Base-by-base conservation (phyloP, 2,888 invertebrate genomes). In the Caenorhabditis macrosperma region DNA sequence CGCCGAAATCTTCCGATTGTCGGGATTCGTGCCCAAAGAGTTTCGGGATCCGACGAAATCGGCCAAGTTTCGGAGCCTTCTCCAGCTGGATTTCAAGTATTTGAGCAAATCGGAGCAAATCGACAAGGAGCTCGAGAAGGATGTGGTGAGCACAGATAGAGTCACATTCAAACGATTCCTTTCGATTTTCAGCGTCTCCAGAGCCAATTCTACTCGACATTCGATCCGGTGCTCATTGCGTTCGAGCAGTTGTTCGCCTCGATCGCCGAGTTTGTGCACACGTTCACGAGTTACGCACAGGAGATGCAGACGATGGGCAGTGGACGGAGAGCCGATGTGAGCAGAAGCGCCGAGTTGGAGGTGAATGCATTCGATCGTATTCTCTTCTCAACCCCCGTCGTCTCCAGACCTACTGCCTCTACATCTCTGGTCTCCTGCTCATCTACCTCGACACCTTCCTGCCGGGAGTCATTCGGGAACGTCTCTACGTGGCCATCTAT, bases 81-180 rank as follows among this genome's bases (percentile, higher is more conserved):
- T 78, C 2, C 76, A 77, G 68, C 92, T 94, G 90, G 97, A 98
- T 92, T 97, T 98, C 91, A 94, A 94, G 87, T 98, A 97, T 91
- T 96, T 98, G 89, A 95, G 95, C 92, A 93, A 94, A 81, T 94
- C 95, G n/a, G 96, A 96, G 90, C 93, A 92, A 7, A 95, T 95
- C 88, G 97, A 98, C 90, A 94, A 94, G 86, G 95, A 95, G 24
- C 24, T 82, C 9, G 52, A 71, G n/a, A 69, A 69, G 15, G 68
- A 79, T 63, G 17, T 67, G 67, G 81, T 81, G 38, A 38, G 38
- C n/a, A n/a, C n/a, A n/a, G n/a, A n/a, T n/a, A 54, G 15, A 55
- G 28, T 55, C 20, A 38, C 9, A 38, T 35, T 38, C 2, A 48
- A 24, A 48, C 17, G 7, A 46, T 17, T 46, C 41, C 12, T 4